These are phyloP conservation scores for Falco peregrinus DNA, from an alignment of 2,797 vertebrate genomes.

Conservation along the genomic window DNA sequence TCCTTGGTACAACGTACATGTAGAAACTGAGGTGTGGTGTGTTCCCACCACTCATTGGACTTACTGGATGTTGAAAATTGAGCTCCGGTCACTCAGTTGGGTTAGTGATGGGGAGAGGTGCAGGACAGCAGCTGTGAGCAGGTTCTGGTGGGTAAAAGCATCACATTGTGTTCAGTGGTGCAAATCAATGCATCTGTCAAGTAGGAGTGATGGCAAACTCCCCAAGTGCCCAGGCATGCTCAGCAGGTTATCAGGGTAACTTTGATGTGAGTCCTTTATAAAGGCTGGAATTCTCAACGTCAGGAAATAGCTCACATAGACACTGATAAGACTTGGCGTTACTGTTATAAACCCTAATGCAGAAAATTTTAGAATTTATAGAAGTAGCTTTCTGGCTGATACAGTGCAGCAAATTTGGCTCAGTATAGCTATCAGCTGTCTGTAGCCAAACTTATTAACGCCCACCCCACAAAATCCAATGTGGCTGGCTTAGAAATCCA, in stretches of 20 bases:
- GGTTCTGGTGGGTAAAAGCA: neutral
- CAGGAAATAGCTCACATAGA: neutral
- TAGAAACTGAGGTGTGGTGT: neutral
- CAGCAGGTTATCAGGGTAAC: neutral
- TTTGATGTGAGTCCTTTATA: neutral
- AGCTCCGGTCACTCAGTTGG: neutral
- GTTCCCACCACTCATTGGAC: neutral
- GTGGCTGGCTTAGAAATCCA: conserved; percentile 44
- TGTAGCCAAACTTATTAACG: conserved; percentile 46
- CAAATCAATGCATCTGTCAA: neutral
- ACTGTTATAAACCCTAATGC: conserved; percentile 10
- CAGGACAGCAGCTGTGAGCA: neutral
- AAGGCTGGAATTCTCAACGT: neutral
- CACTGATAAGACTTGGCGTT: neutral
- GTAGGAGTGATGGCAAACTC: neutral
- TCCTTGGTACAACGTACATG: neutral
- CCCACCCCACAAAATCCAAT: conserved; percentile 24
- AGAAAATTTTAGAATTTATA: conserved; percentile 7
- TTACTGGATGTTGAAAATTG: neutral
- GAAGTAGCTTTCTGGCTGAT: conserved; percentile 39
- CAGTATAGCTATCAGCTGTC: conserved; percentile 14
- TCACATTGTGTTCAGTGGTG: neutral
- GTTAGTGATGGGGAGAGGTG: neutral
- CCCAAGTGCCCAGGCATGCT: neutral
- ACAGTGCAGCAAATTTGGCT: conserved; percentile 36